Percentiles rank a stretch among this genome's conserved stretches.
Evolutionary conservation across 2,797 vertebrate genomes (phyloP).

Genomic region (Gymnocypris eckloni): DNA sequence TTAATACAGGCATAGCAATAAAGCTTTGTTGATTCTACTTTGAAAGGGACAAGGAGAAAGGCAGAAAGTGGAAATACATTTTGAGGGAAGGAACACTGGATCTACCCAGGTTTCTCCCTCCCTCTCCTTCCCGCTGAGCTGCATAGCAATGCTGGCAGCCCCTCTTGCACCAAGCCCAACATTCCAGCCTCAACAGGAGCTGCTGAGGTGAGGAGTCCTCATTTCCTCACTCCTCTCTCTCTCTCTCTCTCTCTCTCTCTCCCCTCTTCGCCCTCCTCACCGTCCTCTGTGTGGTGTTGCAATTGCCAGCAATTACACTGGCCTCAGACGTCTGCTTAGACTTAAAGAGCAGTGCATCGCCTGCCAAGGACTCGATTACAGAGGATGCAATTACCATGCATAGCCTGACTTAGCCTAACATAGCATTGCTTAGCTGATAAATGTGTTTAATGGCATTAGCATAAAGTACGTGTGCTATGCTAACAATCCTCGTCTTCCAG

Average conservation of each 20-base stretch:
- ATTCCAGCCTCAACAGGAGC: slow-evolving; percentile 65
- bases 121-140: slow-evolving; percentile 56
- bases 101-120: slow-evolving; percentile 46
- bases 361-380: slow-evolving; percentile 70
- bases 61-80: slow-evolving; percentile 53
- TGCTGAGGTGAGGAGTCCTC: slow-evolving; percentile 56
- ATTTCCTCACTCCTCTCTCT: slow-evolving; percentile 43
- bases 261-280: slow-evolving; percentile 45
- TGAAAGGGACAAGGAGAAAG: slow-evolving; percentile 26
- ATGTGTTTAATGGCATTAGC: slow-evolving; percentile 64
- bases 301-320: slow-evolving; percentile 69
- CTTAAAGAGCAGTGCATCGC: slow-evolving; percentile 57
- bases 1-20: not conserved
- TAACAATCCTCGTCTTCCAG: slow-evolving; percentile 49
- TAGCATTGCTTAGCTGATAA: slow-evolving; percentile 65
- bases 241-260: slow-evolving; percentile 41
- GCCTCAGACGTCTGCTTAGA: slow-evolving; percentile 68
- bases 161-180: slow-evolving; percentile 59
- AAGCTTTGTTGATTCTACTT: not conserved
- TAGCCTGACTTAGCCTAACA: slow-evolving; percentile 51
- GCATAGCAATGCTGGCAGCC: slow-evolving; percentile 51
- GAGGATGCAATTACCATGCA: slow-evolving; percentile 61
- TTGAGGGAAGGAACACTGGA: slow-evolving; percentile 64
- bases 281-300: slow-evolving; percentile 49
- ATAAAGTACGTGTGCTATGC: slow-evolving; percentile 62